Evolutionary conservation across 2,113 vertebrate species (phyloP), one percentile per base, ranked within the genome.

Genomic region (Hystrix brachyura): DNA sequence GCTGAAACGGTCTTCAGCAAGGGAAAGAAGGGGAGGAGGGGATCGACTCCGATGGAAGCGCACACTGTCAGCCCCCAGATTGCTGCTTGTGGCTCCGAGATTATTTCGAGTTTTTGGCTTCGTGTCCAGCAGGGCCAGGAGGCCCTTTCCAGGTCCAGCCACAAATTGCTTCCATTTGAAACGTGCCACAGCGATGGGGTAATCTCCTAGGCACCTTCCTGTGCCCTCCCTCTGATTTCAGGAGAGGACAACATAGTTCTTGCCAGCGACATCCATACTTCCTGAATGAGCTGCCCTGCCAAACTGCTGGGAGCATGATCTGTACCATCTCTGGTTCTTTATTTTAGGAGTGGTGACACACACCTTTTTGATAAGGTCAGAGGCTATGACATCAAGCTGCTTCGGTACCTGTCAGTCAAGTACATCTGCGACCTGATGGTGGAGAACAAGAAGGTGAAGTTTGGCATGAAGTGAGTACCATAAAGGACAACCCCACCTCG

Each of bases 401-500:
- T 99, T 51, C 99, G 99, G 18, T 99, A 99, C 98, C 99, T 99
- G 84, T 99, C 99, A 0, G 99, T 99, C 79, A 99, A 99, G 92
- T 99, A 99, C 95, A 99, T 99, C 99, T 99, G 99, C 98, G 99
- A 99, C 98, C 99, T 99, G 95, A 99, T 99, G 99, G 99, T 99
- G 97, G 99, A 99, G 98, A 99, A 99, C 98, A 99, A 99, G 99
- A 99, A 99, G 98, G 99, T 99, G 98, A 99, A 99, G 98, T 99
- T 99, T 99, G 99, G 99, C 97, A 98, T 99, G 94, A 99, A 99
- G 99, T 99, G 98, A 99, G 99, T 98, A 78, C 74, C 32, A 5
- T 29, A 95, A 67, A 71, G 65, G n/a, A 74, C 89, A 59, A 27
- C 14, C 60, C 48, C 81, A 13, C 51, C 19, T 1, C 7, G 2